These are phyloP conservation scores for Microctenopoma lineatum DNA, from an alignment of 2,797 vertebrate genomes.

Conservation along the genomic window DNA sequence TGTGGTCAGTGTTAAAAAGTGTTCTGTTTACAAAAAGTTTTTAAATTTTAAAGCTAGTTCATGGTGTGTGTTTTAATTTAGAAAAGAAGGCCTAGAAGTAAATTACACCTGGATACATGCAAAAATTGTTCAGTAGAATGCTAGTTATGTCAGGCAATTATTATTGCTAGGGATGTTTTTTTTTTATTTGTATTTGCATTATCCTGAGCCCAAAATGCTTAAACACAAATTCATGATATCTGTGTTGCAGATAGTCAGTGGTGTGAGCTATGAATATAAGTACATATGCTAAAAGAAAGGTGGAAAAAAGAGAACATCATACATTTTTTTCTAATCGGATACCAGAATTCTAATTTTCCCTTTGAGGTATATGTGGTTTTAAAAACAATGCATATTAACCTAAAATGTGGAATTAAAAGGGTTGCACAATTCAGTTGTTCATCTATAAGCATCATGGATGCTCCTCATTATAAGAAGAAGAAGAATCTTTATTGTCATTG, in stretches of 20 bases:
- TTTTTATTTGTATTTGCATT: no score
- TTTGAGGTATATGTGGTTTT: neutral
- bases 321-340: neutral
- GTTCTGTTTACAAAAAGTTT: neutral
- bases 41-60: neutral
- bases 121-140: no score
- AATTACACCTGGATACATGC: no score
- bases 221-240: no score
- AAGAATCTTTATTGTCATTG: no score
- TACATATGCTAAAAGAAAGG: neutral
- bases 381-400: neutral
- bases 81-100: no score
- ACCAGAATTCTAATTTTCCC: neutral
- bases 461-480: neutral
- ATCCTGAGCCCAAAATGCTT: no score
- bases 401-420: neutral
- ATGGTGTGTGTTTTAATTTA: neutral
- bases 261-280: neutral
- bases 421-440: neutral
- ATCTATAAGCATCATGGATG: neutral
- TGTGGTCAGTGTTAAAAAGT: neutral
- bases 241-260: constrained; percentile 13
- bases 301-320: neutral
- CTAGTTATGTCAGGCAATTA: no score
- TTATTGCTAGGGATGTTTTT: no score